Percentiles rank a stretch among this genome's conserved stretches.
Conservation (phyloP, 2,888 invertebrate genomes). For the Troides aeacus region DNA sequence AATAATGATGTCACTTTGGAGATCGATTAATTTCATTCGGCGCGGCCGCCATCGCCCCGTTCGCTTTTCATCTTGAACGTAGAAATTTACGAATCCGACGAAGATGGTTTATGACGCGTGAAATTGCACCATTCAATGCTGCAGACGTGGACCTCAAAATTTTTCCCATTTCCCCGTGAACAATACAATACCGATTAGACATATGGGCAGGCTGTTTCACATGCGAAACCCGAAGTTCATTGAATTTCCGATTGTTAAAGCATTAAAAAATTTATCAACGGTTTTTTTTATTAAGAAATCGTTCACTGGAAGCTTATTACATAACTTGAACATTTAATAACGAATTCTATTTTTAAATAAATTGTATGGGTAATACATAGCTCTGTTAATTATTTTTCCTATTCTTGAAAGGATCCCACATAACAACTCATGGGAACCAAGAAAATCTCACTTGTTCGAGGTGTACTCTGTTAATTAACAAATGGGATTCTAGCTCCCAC, state of each 20-base stretch:
- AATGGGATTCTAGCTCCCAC: no score
- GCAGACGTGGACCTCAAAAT: conserved; percentile 54
- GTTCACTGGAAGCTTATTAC: no score
- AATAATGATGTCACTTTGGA: conserved; percentile 71
- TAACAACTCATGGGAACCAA: no score
- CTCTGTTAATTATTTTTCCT: no score
- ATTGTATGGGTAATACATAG: no score
- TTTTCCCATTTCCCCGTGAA: conserved; percentile 73
- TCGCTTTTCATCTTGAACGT: conserved; percentile 60
- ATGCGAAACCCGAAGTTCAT: neutral
- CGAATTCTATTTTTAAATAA: no score
- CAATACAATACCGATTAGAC: conserved; percentile 61
- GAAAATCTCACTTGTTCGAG: no score
- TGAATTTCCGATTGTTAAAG: neutral
- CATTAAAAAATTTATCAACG: neutral
- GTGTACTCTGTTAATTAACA: no score
- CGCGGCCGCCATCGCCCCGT: conserved; percentile 64
- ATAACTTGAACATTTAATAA: no score
- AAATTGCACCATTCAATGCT: conserved; percentile 71
- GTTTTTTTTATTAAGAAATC: no score
- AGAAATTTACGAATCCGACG: conserved; percentile 59
- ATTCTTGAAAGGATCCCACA: no score
- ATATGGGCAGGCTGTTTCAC: conserved; percentile 2
- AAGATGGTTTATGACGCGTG: conserved; percentile 75
- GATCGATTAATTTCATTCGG: conserved; percentile 78